Evolutionary conservation across 2,888 invertebrate species (phyloP), one percentile per base, ranked within the genome.

Genomic region (Embidobia sp.): DNA sequence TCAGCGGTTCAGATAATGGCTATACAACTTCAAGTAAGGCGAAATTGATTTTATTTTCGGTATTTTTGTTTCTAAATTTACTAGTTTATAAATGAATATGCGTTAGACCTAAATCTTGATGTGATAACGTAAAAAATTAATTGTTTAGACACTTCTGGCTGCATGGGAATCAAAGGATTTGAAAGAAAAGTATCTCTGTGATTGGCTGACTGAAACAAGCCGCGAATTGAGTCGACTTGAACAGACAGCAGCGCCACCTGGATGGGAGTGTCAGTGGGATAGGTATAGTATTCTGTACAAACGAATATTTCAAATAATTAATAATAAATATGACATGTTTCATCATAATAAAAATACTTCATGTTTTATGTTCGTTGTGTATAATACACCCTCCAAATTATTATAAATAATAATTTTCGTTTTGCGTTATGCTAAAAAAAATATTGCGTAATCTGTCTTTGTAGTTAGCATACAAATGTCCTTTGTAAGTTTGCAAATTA

Each of bases 211-310:
- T 63, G 91, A 91, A 64, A 93, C 92, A 3, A 91, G 91, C 82
- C 90, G 91, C 31, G 92, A 93, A 83, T 89, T 94, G 80, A 90
- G 90, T 79, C 91, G 92, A 80, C 91, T 93, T 82, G 94, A 94
- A 89, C 91, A 91, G 86, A 92, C 92, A 75, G 93, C 93, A 8
- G 92, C 93, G 31, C 94, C 94, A 19, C 90, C 91, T 35, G 93
- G 93, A 83, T 94, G 94, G 94, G 91, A 91, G 83, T 93, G 94
- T 87, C 92, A 93, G 85, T 94, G 94, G 94, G 93, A 94, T 92
- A 94, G 94, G 94, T 94, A 94, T 90, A 91, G 90, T 87, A 87
- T 88, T 85, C 86, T 79, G 77, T 83, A 82, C 81, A 81, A 59
- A 70, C 16, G 37, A 75, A 27, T 63, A 22, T 29, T 59, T 29